Base-by-base conservation (phyloP, 1,140 invertebrate genomes). In the Pararge aegeria region DNA sequence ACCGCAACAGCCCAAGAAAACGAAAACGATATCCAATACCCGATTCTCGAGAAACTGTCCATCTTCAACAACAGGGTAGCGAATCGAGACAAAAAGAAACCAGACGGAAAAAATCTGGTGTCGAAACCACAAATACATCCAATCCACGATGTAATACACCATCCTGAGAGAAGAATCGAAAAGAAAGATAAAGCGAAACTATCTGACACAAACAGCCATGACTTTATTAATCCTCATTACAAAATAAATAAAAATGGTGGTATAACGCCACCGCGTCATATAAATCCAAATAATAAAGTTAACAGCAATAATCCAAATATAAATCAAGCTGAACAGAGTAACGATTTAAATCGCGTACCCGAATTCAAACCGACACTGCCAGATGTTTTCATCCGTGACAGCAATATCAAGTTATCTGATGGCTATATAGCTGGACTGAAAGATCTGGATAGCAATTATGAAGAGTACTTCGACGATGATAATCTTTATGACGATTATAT, bases 401-500 rank as follows among this genome's bases (percentile, higher is more conserved):
- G 51, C 42, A 58, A 72, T 19, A 71, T 78, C 0, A 76, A 75
- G 64, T 58, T 76, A 18, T 61, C 76, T 0, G 69, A 80, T 19
- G 70, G 58, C 2, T 80, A 76, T 42, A 46, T 76, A 2, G 38
- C 73, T 4, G 73, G 69, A 16, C 9, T 80, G n/a, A n/a, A n/a
- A 0, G 69, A 78, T 30, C 59, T 67, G 18, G 57, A 70, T n/a
- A n/a, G n/a, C 38, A 71, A 82, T 52, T 83, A 83, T 19, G 73
- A 85, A 42, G 80, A 87, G 40, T 84, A 84, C 48, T 89, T 86
- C 53, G 80, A 86, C 21, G 81, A 89, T 50, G 78, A 84, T 0
- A 87, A 87, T 42, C 44, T 87, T 0, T 89, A 87, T 16, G 80
- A 87, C 16, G 84, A 89, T 61, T 89, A 89, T 29, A 79, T 87